Base-by-base conservation (phyloP, 2,888 invertebrate species). In the Megastigmus dorsalis region DNA sequence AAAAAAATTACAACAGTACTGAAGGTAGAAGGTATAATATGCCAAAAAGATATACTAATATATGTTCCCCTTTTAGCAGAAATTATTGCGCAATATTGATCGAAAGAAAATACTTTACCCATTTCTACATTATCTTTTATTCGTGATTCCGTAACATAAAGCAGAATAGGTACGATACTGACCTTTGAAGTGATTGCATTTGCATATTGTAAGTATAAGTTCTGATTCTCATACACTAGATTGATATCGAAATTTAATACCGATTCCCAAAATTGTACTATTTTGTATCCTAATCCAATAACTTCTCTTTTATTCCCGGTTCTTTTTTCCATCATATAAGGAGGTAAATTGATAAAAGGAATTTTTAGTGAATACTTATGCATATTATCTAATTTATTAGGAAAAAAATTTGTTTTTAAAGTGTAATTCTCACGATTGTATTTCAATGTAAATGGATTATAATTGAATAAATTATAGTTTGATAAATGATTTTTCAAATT, bases 341-440 rank as follows among this genome's bases (percentile, higher is more conserved):
- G 54, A 3, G 4, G n/a, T 5, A n/a, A 10, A 6, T 36, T 36
- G 2, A 65, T 13, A 18, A 15, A 57, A 2, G 55, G 45, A 2
- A 45, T 23, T 23, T 15, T n/a, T 9, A 57, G 10, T 4, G 3
- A 2, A 18, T 15, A 57, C 5, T 30, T 10, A 2, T 30, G 18
- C 54, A 66, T 28, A 20, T 66, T 10, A 4, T 30, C 18, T 3
- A 54, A 7, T 43, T 66, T 66, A 13, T 54, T 43, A 1, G 65
- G 65, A 43, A 66, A 66, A 10, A 66, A 28, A 20, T 18, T 13
- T 10, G n/a, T 20, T 3, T 10, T 4, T 28, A n/a, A 13, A 5
- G 28, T 41, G 15, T 20, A 54, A 20, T 18, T 3, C 20, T 18
- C n/a, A 41, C 9, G 20, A 20, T 2, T 41, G 5, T 54, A 43